Evolutionary conservation across 2,888 invertebrate species (phyloP).

Genomic region (Caenorhabditis sp.): DNA sequence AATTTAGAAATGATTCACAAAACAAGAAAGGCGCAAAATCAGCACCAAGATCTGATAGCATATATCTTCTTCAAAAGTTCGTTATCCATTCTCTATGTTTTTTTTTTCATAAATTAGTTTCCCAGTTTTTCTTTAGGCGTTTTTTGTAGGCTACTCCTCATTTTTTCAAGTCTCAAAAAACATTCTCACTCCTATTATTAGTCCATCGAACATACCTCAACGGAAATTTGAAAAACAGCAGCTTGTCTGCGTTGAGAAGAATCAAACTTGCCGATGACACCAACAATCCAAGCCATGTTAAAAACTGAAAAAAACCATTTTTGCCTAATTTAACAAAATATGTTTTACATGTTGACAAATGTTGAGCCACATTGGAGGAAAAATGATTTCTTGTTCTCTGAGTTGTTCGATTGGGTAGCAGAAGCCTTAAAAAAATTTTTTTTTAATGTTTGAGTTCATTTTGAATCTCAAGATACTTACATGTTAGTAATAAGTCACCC

Average conservation of each 20-base stretch:
- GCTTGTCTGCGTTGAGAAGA: slow-evolving; percentile 67
- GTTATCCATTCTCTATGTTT: too few species aligned
- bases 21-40: too few species aligned
- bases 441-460: not conserved
- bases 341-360: slow-evolving; percentile 35
- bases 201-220: slow-evolving; percentile 47
- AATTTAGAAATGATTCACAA: too few species aligned
- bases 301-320: slow-evolving; percentile 43
- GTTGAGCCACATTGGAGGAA: slow-evolving; percentile 39
- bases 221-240: slow-evolving; percentile 69
- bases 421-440: slow-evolving; percentile 56
- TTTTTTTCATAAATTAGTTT: too few species aligned
- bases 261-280: slow-evolving; percentile 68
- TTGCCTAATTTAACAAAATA: slow-evolving; percentile 4
- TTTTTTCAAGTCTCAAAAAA: too few species aligned
- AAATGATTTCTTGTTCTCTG: slow-evolving; percentile 39
- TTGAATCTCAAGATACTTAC: slow-evolving; percentile 35
- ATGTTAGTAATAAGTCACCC: slow-evolving; percentile 67
- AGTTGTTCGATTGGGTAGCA: slow-evolving; percentile 67
- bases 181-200: too few species aligned
- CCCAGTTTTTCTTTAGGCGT: not conserved
- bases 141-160: not conserved
- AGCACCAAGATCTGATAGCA: too few species aligned
- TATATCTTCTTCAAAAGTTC: too few species aligned
- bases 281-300: slow-evolving; percentile 67